Evolutionary conservation across 92 coral and sea anemone genomes (phyloP).

Genomic region (Epizoanthus stellaris): DNA sequence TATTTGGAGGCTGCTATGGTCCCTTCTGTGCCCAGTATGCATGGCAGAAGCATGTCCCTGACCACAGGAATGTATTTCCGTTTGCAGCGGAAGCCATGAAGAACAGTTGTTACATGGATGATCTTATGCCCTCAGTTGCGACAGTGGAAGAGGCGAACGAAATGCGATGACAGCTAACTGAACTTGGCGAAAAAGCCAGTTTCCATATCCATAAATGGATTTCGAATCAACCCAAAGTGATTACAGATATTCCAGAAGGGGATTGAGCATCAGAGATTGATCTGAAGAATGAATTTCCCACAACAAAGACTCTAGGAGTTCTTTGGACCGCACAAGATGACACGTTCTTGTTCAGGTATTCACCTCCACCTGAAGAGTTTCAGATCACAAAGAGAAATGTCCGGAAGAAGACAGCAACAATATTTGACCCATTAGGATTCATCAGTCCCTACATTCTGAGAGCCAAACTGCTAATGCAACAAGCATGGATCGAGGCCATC

Average conservation of each 20-base stretch:
- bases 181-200: slow-evolving; percentile 63
- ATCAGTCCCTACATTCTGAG: slow-evolving; percentile 37
- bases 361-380: background rate
- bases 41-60: too few species aligned
- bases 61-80: too few species aligned
- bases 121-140: slow-evolving; percentile 62
- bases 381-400: slow-evolving; percentile 46
- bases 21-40: too few species aligned
- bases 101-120: background rate
- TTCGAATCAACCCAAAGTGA: slow-evolving; percentile 48
- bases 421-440: slow-evolving; percentile 54
- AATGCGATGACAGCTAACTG: slow-evolving; percentile 49
- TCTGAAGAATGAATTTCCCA: slow-evolving; percentile 48
- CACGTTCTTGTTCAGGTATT: slow-evolving; percentile 53
- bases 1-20: too few species aligned
- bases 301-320: too few species aligned
- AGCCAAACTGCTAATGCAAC: slow-evolving; percentile 42
- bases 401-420: slow-evolving; percentile 40
- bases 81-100: too few species aligned
- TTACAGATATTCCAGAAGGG: slow-evolving; percentile 37
- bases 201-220: slow-evolving; percentile 67
- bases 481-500: slow-evolving; percentile 37
- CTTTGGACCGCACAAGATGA: slow-evolving; percentile 61
- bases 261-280: slow-evolving; percentile 56
- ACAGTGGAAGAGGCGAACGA: slow-evolving; percentile 58